Percentiles rank a stretch among this genome's conserved stretches.
Conservation (phyloP, 1,140 invertebrate genomes). For the Drosophila santomea region DNA sequence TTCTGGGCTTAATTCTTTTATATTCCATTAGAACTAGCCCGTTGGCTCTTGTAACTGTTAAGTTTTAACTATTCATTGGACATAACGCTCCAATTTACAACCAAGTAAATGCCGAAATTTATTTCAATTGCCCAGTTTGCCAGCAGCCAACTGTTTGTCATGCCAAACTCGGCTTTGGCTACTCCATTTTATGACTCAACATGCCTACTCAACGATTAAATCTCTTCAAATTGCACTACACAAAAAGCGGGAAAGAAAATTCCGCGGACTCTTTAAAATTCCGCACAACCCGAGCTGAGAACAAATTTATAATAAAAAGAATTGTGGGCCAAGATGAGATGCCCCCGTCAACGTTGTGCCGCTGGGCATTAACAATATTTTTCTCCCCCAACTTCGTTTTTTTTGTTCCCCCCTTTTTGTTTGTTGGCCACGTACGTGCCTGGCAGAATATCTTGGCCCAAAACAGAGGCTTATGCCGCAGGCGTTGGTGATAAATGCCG, state of each 20-base stretch:
- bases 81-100: slow-evolving; percentile 24
- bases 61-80: slow-evolving; percentile 18
- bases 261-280: slow-evolving; percentile 65
- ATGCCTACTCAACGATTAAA: slow-evolving; percentile 39
- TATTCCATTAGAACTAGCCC: neutral
- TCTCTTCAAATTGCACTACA: slow-evolving; percentile 52
- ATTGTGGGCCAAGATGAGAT: slow-evolving; percentile 49
- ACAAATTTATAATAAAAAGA: slow-evolving; percentile 48
- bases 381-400: slow-evolving; percentile 5
- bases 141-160: slow-evolving; percentile 36
- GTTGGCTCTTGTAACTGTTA: slow-evolving; percentile 9
- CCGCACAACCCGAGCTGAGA: slow-evolving; percentile 35
- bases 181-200: slow-evolving; percentile 44
- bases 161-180: slow-evolving; percentile 40
- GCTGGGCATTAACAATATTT: slow-evolving; percentile 53
- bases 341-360: slow-evolving; percentile 41
- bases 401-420: neutral
- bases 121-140: slow-evolving; percentile 25
- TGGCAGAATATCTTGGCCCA: slow-evolving; percentile 31
- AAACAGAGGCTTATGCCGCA: slow-evolving; percentile 12
- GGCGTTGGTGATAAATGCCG: slow-evolving; percentile 39
- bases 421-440: slow-evolving; percentile 38
- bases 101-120: slow-evolving; percentile 28
- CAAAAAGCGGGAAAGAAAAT: slow-evolving; percentile 33
- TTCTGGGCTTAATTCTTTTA: neutral